These are phyloP conservation scores for Ondatra zibethicus DNA, from an alignment of 2,113 vertebrate species.

Conservation along the genomic window DNA sequence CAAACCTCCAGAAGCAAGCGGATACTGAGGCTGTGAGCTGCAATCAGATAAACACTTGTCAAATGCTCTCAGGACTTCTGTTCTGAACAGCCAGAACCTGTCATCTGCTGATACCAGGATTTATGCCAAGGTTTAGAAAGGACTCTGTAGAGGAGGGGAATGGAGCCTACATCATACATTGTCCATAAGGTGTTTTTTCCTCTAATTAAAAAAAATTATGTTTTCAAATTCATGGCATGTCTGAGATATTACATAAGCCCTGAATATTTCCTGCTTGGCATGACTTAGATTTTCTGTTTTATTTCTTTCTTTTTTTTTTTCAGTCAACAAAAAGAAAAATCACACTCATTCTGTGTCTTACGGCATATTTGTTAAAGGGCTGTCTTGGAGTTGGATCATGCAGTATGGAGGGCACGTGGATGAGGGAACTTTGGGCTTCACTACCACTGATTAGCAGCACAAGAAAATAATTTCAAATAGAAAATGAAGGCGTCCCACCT, in stretches of 20 bases:
- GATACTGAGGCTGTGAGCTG: slow-evolving; percentile 43
- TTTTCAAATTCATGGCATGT: slow-evolving; percentile 7
- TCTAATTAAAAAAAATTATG: not conserved
- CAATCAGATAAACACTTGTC: slow-evolving; percentile 39
- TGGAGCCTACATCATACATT: not conserved
- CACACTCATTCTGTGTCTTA: not conserved
- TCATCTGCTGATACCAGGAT: not conserved
- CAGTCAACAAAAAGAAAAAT: slow-evolving; percentile 20
- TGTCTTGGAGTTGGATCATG: not conserved
- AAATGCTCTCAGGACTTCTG: not conserved
- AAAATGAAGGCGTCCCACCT: not conserved
- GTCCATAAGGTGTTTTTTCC: not conserved
- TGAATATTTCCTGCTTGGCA: not conserved
- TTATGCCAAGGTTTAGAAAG: slow-evolving; percentile 17
- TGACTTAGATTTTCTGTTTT: not conserved
- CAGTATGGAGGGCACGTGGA: rapidly evolving
- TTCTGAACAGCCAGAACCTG: not conserved
- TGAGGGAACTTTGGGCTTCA: not conserved
- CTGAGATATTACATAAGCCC: slow-evolving; percentile 10
- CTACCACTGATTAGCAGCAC: not conserved
- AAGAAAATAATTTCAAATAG: not conserved
- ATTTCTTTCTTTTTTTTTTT: not conserved
- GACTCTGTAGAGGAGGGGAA: not conserved
- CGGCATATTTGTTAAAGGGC: not conserved
- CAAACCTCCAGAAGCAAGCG: slow-evolving; percentile 29